A percentile compares a stretch with the other conserved stretches of the same genome.
phyloP scores from a whole-genome alignment of 2,113 vertebrate genomes.

The Chinchilla lanigera region DNA sequence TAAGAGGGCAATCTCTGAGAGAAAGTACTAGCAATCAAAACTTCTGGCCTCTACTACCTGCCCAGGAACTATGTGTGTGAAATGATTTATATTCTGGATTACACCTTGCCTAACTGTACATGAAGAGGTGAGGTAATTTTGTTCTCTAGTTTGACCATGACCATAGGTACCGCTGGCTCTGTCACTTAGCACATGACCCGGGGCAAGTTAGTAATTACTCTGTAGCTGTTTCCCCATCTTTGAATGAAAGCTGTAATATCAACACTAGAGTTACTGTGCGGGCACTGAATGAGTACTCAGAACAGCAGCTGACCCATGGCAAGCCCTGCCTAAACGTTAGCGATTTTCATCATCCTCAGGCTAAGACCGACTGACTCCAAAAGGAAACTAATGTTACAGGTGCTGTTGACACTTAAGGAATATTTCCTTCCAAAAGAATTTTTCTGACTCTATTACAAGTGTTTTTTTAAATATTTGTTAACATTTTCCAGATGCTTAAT shows the following conservation, averaged over 20 bases:
- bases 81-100: not conserved
- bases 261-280: not conserved
- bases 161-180: not conserved
- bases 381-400: not conserved
- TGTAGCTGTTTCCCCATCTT: not conserved
- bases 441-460: not conserved
- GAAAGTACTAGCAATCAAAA: not conserved
- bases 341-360: not conserved
- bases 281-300: not conserved
- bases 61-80: not conserved
- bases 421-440: not conserved
- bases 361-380: not conserved
- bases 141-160: not conserved
- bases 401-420: not conserved
- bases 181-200: not conserved
- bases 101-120: not conserved
- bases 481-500: not conserved
- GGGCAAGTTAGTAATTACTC: not conserved
- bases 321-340: not conserved
- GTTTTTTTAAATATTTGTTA: not conserved
- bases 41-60: not conserved
- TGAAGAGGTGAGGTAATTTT: not conserved
- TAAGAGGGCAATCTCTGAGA: not conserved
- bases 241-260: not conserved
- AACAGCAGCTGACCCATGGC: not conserved